Percentiles rank a stretch among this genome's conserved stretches.
Evolutionary conservation across 2,797 vertebrate species (phyloP).

Genomic region (Hapalemur alaotrensis): DNA sequence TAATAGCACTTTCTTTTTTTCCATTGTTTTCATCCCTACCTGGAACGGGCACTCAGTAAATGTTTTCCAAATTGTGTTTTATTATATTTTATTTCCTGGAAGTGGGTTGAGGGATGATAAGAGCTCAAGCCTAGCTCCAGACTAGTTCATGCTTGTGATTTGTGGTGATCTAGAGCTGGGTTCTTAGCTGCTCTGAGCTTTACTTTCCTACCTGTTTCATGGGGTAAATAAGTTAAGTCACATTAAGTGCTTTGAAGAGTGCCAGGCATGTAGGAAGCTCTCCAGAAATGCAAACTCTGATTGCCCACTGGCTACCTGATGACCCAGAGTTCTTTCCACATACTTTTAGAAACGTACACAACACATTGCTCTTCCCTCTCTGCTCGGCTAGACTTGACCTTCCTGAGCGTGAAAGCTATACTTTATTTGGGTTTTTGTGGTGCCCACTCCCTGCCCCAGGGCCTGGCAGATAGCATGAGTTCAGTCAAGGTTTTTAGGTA

Average conservation of each 20-base stretch:
- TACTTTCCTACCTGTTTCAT: background rate
- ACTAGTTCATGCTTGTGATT: background rate
- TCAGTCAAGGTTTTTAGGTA: background rate
- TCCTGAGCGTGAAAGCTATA: background rate
- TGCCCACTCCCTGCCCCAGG: background rate
- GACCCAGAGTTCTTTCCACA: background rate
- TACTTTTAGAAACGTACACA: fast-evolving
- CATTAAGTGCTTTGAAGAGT: background rate
- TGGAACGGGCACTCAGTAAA: background rate
- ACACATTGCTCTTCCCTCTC: background rate
- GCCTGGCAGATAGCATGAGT: background rate
- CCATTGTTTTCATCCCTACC: background rate
- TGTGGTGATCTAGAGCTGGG: background rate
- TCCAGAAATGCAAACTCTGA: background rate
- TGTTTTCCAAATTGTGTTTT: background rate
- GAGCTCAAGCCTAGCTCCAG: background rate
- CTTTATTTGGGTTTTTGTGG: background rate
- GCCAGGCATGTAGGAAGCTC: background rate
- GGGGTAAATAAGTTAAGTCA: background rate
- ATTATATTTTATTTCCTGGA: background rate
- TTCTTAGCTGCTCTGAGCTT: background rate
- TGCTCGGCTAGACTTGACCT: background rate
- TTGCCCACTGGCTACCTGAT: background rate
- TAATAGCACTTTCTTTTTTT: background rate
- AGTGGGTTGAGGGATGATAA: background rate